Base-by-base conservation (phyloP, 2,888 invertebrate species). In the Trissolcus japonicus region DNA sequence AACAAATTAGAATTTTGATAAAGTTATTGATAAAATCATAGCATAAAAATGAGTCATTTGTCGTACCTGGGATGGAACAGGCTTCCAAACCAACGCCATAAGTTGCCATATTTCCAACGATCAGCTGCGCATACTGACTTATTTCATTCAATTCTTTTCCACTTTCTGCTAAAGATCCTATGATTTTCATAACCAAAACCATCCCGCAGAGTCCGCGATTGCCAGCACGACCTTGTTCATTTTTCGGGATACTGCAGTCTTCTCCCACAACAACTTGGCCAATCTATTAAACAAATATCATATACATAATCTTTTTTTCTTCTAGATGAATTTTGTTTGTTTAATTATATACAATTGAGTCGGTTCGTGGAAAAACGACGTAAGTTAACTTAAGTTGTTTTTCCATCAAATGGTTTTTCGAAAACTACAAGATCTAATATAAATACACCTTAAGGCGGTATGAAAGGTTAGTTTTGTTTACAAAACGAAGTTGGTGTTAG, bases 41-140 rank as follows among this genome's bases (percentile, higher is more conserved):
- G n/a, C n/a, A n/a, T n/a, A n/a, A n/a, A n/a, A n/a, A n/a, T n/a
- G n/a, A n/a, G n/a, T n/a, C n/a, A n/a, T n/a, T n/a, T n/a, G n/a
- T n/a, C n/a, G n/a, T n/a, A 19, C 92, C 92, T 65, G 94, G 95
- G 41, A 95, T 87, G 11, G 93, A 92, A 83, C 94, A 94, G 0
- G 94, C 91, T 53, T 91, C 91, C 53, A 95, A 87, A 61, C 93
- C 93, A 6, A 95, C 90, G 1, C 95, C 94, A 59, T 94, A 91
- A 0, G 95, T 95, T 0, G 93, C 93, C 90, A 93, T 90, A 80
- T 91, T 90, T 50, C 90, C 88, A 67, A 91, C 89, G 0, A 92
- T 89, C 51, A 90, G 88, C 56, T 86, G 79, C 7, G 88, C 86
- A 25, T 81, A 82, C 14, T 82, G 76, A 7, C 83, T 82, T 13